Evolutionary conservation across 2,888 invertebrate species (phyloP).

Genomic region (Drosophila kanekoi): DNA sequence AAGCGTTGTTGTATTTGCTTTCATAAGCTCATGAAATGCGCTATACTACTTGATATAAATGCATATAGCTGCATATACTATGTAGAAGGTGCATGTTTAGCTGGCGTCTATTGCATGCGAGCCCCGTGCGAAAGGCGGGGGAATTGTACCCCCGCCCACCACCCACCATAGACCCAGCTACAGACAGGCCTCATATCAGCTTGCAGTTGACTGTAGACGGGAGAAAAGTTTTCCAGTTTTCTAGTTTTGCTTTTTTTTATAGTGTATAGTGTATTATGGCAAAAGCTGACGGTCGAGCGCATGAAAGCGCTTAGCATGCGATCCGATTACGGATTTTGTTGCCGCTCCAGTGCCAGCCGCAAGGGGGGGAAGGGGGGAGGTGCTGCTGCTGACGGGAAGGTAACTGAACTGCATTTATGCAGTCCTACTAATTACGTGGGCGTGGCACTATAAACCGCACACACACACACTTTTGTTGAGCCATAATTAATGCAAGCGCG

Average conservation of each 20-base stretch:
- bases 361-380: not conserved
- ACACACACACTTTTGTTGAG: not conserved
- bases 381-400: conserved; percentile 24
- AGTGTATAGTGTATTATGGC: not conserved
- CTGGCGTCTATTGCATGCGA: conserved; percentile 44
- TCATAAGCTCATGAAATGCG: conserved; percentile 38
- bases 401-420: conserved; percentile 58
- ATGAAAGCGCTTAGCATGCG: conserved; percentile 72
- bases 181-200: conserved; percentile 35
- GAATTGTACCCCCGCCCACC: not conserved
- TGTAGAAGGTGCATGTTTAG: conserved; percentile 23
- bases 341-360: conserved; percentile 60
- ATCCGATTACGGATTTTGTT: conserved; percentile 68
- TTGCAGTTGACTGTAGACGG: conserved; percentile 31
- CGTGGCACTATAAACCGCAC: conserved; percentile 18
- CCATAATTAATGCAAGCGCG: conserved; percentile 22
- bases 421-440: conserved; percentile 38
- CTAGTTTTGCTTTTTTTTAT: not conserved
- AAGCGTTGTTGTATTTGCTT: conserved; percentile 21
- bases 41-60: conserved; percentile 18
- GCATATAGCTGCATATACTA: not conserved
- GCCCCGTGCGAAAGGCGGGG: conserved; percentile 27
- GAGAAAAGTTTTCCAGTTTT: conserved; percentile 52
- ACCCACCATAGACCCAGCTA: not conserved
- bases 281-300: conserved; percentile 1